Evolutionary conservation across 92 coral and sea anemone genomes (phyloP).

Genomic region (Epizoanthus ramosus): DNA sequence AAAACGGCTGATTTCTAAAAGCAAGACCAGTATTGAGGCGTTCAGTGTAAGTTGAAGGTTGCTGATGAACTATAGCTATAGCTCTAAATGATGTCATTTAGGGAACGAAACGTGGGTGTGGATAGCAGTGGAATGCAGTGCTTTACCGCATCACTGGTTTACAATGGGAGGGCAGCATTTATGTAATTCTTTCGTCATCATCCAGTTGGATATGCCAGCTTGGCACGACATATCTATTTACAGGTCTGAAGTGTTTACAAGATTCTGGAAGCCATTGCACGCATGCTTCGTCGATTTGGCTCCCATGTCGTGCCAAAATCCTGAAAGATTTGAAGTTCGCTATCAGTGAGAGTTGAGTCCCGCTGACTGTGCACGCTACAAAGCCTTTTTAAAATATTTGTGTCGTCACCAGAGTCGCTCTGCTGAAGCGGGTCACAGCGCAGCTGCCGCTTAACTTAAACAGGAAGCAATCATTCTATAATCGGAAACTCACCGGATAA

Average conservation of each 20-base stretch:
- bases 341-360: neutral
- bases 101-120: slow-evolving; percentile 16
- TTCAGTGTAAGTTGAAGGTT: neutral
- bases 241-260: neutral
- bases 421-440: slow-evolving; percentile 22
- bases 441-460: slow-evolving; percentile 35
- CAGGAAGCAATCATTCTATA: slow-evolving; percentile 35
- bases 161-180: slow-evolving; percentile 4
- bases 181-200: neutral
- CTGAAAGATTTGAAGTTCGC: neutral
- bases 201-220: neutral
- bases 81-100: slow-evolving; percentile 28
- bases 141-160: slow-evolving; percentile 18
- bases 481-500: slow-evolving; percentile 43
- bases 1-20: neutral
- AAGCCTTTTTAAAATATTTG: neutral
- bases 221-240: slow-evolving; percentile 9
- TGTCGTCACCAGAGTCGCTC: neutral
- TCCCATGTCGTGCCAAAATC: neutral
- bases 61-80: neutral
- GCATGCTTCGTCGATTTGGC: neutral
- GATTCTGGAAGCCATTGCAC: neutral
- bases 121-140: neutral
- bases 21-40: neutral
- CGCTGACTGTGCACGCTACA: neutral